Evolutionary conservation across 1,140 invertebrate species (phyloP), one percentile per base, ranked within the genome.

Genomic region (Anastrepha ludens): DNA sequence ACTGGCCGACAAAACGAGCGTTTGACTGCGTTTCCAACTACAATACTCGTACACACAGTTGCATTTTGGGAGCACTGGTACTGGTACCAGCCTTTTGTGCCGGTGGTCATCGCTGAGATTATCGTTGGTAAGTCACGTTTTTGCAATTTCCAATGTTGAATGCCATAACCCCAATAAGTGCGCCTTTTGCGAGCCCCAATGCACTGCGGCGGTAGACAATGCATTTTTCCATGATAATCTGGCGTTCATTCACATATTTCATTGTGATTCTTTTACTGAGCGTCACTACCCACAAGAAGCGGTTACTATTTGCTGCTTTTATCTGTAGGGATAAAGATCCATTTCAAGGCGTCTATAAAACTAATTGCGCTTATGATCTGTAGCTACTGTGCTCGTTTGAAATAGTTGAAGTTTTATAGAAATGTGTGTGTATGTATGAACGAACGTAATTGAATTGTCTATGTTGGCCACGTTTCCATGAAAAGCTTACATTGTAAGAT

Each of bases 61-160:
- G 44, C 67, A 47, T 41, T 44, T 74, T 74, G 39, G 67, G 4
- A 74, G 67, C 67, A 74, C 29, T 29, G 29, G 29, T 1, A 29
- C 29, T 29, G 29, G 11, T 5, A 74, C 41, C 17, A 47, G 41
- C 3, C 67, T 74, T 47, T 74, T 62, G 60, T 74, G 67, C 44
- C 15, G 67, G 67, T 41, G 67, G 67, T 74, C 67, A 74, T 5
- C 39, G 41, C 67, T 41, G 41, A 74, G 67, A 74, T 74, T 74
- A 74, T 74, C 67, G 67, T 74, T 47, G 67, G 67, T 74, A 17
- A 74, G 67, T 74, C 67, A 74, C 67, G 67, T 44, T 74, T 74
- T 74, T n/a, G 67, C 67, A 74, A 74, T 74, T 74, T 74, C 67
- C 15, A 74, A 47, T 47, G 41, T n/a, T 74, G 39, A 74, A 74